These are phyloP conservation scores for Monomorium pharaonis DNA, from an alignment of 1,140 invertebrate genomes.

Conservation along the genomic window DNA sequence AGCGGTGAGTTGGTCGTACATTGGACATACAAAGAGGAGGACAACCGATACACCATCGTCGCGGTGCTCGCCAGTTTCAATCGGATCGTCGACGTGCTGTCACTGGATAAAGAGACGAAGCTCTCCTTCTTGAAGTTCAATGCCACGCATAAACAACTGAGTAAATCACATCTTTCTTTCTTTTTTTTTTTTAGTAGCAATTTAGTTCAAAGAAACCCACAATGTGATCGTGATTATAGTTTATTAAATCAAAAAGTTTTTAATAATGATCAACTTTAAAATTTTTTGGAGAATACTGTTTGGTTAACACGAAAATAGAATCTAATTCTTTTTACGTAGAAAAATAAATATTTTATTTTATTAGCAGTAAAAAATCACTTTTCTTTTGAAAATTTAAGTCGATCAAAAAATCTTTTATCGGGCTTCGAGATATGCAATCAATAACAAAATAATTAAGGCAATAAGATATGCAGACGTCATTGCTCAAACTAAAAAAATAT, in stretches of 20 bases:
- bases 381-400: background rate
- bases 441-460: background rate
- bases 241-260: background rate
- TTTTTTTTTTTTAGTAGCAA: background rate
- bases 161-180: constrained; percentile 52
- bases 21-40: constrained; percentile 68
- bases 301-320: background rate
- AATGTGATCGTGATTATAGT: background rate
- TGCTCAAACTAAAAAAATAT: background rate
- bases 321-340: background rate
- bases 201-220: background rate
- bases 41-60: constrained; percentile 54
- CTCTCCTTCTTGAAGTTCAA: constrained; percentile 71
- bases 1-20: constrained; percentile 78
- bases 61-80: constrained; percentile 72
- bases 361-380: background rate
- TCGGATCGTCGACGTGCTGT: constrained; percentile 73
- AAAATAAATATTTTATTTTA: background rate
- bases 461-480: background rate
- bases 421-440: background rate
- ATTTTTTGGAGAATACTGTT: background rate
- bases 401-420: background rate
- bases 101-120: constrained; percentile 31
- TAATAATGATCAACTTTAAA: background rate
- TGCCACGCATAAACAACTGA: constrained; percentile 70